Percentiles rank a stretch among this genome's conserved stretches.
Evolutionary conservation across 2,113 vertebrate species (phyloP).

Genomic region (Otis tarda): DNA sequence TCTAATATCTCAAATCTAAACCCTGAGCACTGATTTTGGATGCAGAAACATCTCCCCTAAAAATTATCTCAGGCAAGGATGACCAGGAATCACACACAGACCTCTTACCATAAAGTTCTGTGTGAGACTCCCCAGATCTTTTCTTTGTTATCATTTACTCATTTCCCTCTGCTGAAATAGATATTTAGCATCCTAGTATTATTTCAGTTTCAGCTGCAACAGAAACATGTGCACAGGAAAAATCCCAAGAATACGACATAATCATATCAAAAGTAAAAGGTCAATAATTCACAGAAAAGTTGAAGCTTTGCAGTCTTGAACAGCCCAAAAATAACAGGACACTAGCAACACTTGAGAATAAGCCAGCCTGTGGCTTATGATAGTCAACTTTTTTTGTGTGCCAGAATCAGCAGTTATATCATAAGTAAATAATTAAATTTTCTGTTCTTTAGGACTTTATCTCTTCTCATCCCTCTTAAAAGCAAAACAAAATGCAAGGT

Average conservation of each 20-base stretch:
- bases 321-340: neutral
- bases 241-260: neutral
- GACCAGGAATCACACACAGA: neutral
- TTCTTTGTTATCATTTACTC: neutral
- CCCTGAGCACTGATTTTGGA: neutral
- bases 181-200: neutral
- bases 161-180: neutral
- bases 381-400: neutral
- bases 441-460: neutral
- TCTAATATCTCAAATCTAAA: neutral
- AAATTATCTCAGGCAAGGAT: neutral
- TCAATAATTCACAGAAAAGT: neutral
- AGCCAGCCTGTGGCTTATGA: neutral
- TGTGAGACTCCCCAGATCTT: neutral
- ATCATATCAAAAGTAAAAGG: neutral
- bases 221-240: neutral
- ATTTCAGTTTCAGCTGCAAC: neutral
- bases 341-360: neutral
- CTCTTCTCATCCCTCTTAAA: neutral
- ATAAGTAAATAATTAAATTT: neutral
- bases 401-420: neutral
- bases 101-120: neutral
- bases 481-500: neutral
- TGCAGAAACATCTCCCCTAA: neutral
- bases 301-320: neutral